Evolutionary conservation across 2,797 vertebrate species (phyloP).

Genomic region (Menidia menidia): DNA sequence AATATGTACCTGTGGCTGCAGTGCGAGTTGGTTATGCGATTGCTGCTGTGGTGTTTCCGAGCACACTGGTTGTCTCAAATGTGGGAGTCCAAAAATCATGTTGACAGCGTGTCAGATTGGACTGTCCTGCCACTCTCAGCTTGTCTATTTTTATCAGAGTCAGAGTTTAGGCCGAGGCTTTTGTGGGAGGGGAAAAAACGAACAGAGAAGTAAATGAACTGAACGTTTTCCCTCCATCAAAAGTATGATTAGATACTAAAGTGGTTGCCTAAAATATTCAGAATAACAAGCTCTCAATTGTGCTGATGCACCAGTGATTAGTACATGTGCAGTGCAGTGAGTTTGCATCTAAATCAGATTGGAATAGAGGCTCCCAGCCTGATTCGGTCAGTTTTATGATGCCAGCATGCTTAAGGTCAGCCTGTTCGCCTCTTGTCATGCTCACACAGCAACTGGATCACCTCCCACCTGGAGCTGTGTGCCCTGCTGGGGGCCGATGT

Average conservation of each 20-base stretch:
- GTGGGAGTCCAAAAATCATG: conserved; percentile 60
- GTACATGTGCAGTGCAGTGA: background rate
- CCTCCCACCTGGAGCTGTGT: conserved; percentile 40
- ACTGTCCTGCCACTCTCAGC: conserved; percentile 63
- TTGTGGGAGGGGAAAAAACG: conserved; percentile 36
- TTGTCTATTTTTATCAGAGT: conserved; percentile 73
- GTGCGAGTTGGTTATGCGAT: conserved; percentile 2
- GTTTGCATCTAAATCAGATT: conserved; percentile 5
- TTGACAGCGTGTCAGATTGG: conserved; percentile 76
- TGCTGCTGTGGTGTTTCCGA: conserved; percentile 38
- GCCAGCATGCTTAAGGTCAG: conserved; percentile 4
- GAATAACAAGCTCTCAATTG: background rate
- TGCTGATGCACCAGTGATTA: background rate
- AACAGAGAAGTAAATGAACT: background rate
- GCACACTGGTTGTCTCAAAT: conserved; percentile 26
- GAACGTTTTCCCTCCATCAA: conserved; percentile 1
- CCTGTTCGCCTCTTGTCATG: conserved; percentile 33
- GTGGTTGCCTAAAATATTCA: background rate
- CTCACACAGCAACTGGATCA: conserved; percentile 21
- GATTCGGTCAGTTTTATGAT: conserved; percentile 24
- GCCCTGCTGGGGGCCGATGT: conserved; percentile 56
- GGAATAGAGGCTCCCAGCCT: background rate
- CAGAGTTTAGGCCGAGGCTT: conserved; percentile 47
- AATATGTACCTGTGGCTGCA: conserved; percentile 29
- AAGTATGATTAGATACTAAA: background rate